Percentiles rank a stretch among this genome's conserved stretches.
Conservation (phyloP, 2,797 vertebrate species). For the Leptoclinus maculatus region DNA sequence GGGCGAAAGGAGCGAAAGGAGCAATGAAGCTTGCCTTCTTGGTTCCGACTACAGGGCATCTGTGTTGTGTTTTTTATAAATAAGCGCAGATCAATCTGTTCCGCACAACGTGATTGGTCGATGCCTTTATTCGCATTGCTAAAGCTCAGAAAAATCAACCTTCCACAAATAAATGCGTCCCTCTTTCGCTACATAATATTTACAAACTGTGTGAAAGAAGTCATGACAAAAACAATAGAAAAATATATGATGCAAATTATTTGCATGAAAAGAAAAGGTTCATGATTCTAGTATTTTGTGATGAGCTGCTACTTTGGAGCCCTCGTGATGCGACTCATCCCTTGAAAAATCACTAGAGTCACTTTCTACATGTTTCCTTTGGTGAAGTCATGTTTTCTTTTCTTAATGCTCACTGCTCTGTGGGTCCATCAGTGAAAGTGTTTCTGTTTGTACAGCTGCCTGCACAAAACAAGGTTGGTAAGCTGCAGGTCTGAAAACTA, state of each 20-base stretch:
- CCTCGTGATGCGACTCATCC: too few relatives aligned
- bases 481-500: background rate
- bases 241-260: background rate
- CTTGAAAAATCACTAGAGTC: too few relatives aligned
- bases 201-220: background rate
- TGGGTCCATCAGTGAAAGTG: background rate
- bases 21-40: background rate
- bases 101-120: background rate
- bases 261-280: background rate
- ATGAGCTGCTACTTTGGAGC: background rate
- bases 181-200: background rate
- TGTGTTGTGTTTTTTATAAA: too few relatives aligned
- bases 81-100: background rate
- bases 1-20: too few relatives aligned
- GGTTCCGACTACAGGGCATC: background rate
- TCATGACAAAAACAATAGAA: background rate
- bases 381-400: background rate
- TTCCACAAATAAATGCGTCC: background rate
- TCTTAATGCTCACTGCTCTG: background rate
- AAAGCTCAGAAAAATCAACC: background rate
- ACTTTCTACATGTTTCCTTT: background rate
- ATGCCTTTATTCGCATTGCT: background rate
- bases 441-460: background rate
- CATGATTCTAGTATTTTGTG: background rate
- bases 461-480: background rate